These are phyloP conservation scores for Adoxophyes honmai DNA, from an alignment of 1,140 invertebrate species.

Conservation along the genomic window DNA sequence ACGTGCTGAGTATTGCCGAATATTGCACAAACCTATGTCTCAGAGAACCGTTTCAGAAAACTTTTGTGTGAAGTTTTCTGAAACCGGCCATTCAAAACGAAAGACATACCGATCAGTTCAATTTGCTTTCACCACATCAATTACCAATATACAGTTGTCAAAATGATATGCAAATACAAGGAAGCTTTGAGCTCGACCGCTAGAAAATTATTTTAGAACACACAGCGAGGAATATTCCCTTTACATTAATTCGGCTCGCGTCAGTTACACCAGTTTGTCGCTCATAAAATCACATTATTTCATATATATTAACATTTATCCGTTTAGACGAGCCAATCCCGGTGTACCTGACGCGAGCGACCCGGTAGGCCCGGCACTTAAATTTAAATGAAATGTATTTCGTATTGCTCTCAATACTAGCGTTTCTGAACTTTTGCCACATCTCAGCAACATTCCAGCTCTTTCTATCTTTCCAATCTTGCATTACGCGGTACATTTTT, in stretches of 20 bases:
- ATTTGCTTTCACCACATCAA: slow-evolving; percentile 18
- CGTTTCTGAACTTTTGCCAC: too few relatives aligned
- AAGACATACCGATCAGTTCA: slow-evolving; percentile 39
- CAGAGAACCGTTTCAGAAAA: slow-evolving; percentile 18
- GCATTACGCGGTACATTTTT: too few relatives aligned
- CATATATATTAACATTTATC: too few relatives aligned
- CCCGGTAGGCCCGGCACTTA: too few relatives aligned
- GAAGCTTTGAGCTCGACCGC: background rate
- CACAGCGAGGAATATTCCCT: slow-evolving; percentile 1
- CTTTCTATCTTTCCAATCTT: too few relatives aligned
- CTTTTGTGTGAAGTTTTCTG: slow-evolving; percentile 24
- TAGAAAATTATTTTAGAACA: background rate
- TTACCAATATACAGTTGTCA: slow-evolving; percentile 22
- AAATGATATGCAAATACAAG: slow-evolving; percentile 33
- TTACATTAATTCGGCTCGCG: too few relatives aligned
- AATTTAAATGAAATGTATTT: background rate
- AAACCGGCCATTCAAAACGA: slow-evolving; percentile 19
- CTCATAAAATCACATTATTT: too few relatives aligned
- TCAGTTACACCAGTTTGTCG: too few relatives aligned
- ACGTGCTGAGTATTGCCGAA: slow-evolving; percentile 71
- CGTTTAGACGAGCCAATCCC: too few relatives aligned
- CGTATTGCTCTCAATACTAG: too few relatives aligned
- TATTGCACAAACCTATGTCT: slow-evolving; percentile 58
- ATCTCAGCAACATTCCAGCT: too few relatives aligned
- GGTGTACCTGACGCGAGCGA: too few relatives aligned